These are phyloP conservation scores for Ophion obscuratus DNA, from an alignment of 2,888 invertebrate species.

Conservation along the genomic window DNA sequence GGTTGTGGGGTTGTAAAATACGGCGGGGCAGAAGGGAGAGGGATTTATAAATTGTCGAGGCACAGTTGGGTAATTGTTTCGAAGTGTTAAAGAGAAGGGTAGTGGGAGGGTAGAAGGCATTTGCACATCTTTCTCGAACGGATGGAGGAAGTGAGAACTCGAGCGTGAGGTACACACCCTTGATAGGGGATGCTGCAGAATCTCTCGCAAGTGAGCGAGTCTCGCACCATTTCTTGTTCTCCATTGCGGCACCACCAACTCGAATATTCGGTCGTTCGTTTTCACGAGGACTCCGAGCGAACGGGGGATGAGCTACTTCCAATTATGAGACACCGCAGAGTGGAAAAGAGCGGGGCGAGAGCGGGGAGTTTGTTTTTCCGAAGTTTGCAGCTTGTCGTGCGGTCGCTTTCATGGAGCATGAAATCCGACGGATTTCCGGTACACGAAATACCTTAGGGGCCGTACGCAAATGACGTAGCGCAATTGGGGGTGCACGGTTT, in stretches of 20 bases:
- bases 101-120: background rate
- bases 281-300: slow-evolving; percentile 10
- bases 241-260: slow-evolving; percentile 27
- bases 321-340: slow-evolving; percentile 37
- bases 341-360: slow-evolving; percentile 15
- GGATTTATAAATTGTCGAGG: slow-evolving; percentile 81
- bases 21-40: slow-evolving; percentile 45
- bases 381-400: slow-evolving; percentile 39
- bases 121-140: background rate
- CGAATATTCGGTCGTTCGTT: slow-evolving; percentile 52
- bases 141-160: background rate
- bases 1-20: background rate
- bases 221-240: slow-evolving; percentile 47
- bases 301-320: slow-evolving; percentile 27
- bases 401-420: slow-evolving; percentile 22
- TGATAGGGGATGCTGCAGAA: slow-evolving; percentile 16
- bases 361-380: slow-evolving; percentile 9
- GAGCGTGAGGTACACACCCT: slow-evolving; percentile 30
- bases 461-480: no score
- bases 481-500: no score
- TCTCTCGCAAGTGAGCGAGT: slow-evolving; percentile 21
- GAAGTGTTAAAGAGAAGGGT: slow-evolving; percentile 48
- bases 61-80: slow-evolving; percentile 81
- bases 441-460: background rate
- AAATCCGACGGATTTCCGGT: slow-evolving; percentile 22